phyloP scores from a whole-genome alignment of 2,113 vertebrate species.

The Laticauda colubrina region DNA sequence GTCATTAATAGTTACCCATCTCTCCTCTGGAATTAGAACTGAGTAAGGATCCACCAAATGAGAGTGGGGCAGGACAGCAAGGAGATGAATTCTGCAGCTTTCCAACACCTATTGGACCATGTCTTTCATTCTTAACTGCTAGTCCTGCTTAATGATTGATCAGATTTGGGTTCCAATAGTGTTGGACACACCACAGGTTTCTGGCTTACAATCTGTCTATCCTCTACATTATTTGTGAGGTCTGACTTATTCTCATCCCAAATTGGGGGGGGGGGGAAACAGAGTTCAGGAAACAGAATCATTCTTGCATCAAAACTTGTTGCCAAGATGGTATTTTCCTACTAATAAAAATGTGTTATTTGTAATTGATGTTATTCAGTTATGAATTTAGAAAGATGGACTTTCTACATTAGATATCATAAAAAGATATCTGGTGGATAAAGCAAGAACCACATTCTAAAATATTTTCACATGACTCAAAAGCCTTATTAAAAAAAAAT shows the following conservation, averaged over 20 bases:
- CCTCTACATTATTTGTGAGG: neutral
- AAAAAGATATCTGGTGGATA: neutral
- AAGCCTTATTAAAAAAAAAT: slow-evolving; percentile 31
- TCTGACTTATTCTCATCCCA: neutral
- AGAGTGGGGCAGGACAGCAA: neutral
- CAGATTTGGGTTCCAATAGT: neutral
- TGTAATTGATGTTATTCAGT: neutral
- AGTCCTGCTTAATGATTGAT: neutral
- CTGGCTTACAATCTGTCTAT: neutral
- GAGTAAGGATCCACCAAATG: too few relatives aligned
- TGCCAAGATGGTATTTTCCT: neutral
- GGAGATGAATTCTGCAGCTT: neutral
- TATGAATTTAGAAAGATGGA: neutral
- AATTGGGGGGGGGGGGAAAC: neutral
- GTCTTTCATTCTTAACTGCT: neutral
- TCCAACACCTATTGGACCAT: neutral
- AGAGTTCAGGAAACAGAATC: neutral
- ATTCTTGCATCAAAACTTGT: neutral
- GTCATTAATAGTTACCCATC: neutral
- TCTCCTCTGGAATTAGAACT: neutral
- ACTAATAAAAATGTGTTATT: neutral
- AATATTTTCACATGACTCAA: slow-evolving; percentile 46
- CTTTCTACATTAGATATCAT: neutral
- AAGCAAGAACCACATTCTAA: neutral
- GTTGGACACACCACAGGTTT: neutral